Evolutionary conservation across 2,113 vertebrate genomes (phyloP).

Genomic region (Natator depressus): DNA sequence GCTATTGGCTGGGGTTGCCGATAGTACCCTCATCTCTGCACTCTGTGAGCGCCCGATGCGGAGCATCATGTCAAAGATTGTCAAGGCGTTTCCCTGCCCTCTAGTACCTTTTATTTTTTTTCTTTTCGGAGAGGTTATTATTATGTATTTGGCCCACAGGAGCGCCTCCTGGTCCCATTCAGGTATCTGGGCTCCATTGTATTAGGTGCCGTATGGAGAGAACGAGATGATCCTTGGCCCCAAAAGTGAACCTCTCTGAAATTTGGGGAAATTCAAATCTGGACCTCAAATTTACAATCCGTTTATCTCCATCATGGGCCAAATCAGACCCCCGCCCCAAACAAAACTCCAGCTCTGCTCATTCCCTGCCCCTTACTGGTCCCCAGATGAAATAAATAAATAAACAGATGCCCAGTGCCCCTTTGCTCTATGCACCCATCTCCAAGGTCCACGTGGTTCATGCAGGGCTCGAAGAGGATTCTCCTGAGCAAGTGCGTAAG

Average conservation of each 20-base stretch:
- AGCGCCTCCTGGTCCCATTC: background rate
- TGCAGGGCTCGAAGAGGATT: background rate
- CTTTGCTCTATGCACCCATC: background rate
- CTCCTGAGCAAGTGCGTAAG: background rate
- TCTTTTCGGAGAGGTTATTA: slow-evolving; percentile 40
- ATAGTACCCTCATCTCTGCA: slow-evolving; percentile 45
- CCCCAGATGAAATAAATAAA: background rate
- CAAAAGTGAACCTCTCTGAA: slow-evolving; percentile 38
- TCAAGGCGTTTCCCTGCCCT: slow-evolving; percentile 31
- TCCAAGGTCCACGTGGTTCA: background rate
- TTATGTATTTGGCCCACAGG: background rate
- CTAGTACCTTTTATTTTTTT: background rate
- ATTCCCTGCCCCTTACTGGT: background rate
- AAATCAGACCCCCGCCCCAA: slow-evolving; percentile 9
- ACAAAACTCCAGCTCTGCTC: background rate
- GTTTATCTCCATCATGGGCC: slow-evolving; percentile 4
- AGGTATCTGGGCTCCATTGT: background rate
- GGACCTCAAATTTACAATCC: background rate
- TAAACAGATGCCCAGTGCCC: background rate
- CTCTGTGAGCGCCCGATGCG: slow-evolving; percentile 10
- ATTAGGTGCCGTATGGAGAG: slow-evolving; percentile 21
- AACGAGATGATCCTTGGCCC: background rate
- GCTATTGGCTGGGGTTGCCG: slow-evolving; percentile 58
- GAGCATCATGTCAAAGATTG: slow-evolving; percentile 25
- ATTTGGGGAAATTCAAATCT: background rate